A percentile compares a stretch with the other conserved stretches of the same genome.
Conservation (phyloP, 2,113 vertebrate genomes). For the Leptobrachium leishanense region DNA sequence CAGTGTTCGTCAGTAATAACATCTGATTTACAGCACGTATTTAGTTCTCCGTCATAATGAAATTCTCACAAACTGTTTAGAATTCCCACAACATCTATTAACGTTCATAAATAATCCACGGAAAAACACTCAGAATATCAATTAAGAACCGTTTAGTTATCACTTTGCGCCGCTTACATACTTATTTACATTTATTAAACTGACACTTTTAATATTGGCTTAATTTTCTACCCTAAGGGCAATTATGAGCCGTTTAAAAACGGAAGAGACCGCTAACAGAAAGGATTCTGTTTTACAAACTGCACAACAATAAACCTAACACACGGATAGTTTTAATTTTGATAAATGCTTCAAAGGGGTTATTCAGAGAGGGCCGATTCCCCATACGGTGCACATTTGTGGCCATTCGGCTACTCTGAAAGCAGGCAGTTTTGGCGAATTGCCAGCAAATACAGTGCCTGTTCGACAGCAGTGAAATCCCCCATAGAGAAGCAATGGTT, state of each 20-base stretch:
- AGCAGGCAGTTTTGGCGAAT: too few relatives aligned
- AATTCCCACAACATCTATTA: slow-evolving; percentile 62
- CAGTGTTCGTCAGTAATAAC: slow-evolving; percentile 71
- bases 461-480: too few relatives aligned
- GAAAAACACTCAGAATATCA: slow-evolving; percentile 59
- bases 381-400: too few relatives aligned
- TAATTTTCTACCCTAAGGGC: slow-evolving; percentile 44
- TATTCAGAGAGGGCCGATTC: too few relatives aligned
- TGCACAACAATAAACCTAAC: background rate
- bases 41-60: slow-evolving; percentile 49
- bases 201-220: slow-evolving; percentile 60
- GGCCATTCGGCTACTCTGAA: too few relatives aligned
- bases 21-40: slow-evolving; percentile 65
- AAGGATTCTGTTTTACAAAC: background rate
- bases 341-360: too few relatives aligned
- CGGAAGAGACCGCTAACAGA: background rate
- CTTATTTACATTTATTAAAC: slow-evolving; percentile 56
- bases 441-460: too few relatives aligned
- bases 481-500: too few relatives aligned
- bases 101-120: slow-evolving; percentile 58
- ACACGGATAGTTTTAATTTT: background rate
- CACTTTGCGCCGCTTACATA: slow-evolving; percentile 57
- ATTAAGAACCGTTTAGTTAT: slow-evolving; percentile 56
- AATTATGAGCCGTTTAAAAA: background rate
- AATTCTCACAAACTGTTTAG: slow-evolving; percentile 59